These are phyloP conservation scores for Neosilurus mollespiculum DNA, from an alignment of 2,797 vertebrate genomes.

Conservation along the genomic window DNA sequence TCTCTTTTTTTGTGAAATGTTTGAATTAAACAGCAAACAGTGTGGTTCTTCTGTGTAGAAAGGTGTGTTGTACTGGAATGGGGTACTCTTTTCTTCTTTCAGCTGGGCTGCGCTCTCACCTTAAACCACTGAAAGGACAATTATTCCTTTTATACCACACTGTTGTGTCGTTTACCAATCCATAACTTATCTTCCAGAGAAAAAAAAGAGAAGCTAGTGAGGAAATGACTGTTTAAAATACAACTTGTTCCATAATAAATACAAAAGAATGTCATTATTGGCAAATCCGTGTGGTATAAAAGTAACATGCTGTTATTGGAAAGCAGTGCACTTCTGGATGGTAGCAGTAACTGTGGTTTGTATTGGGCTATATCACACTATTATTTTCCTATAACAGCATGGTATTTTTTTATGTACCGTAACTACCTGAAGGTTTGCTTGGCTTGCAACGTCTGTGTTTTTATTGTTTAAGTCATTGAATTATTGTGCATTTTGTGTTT, in stretches of 20 bases:
- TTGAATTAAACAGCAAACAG: background rate
- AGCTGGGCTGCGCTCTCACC: background rate
- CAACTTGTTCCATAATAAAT: background rate
- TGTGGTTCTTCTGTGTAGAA: background rate
- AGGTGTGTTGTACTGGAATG: slow-evolving; percentile 4
- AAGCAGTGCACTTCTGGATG: background rate
- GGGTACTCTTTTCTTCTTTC: background rate
- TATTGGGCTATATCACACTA: background rate
- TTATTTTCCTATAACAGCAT: slow-evolving; percentile 2
- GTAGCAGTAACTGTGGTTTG: background rate
- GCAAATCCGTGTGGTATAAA: background rate
- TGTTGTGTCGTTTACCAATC: background rate
- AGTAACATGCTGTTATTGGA: slow-evolving; percentile 7
- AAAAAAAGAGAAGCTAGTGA: background rate
- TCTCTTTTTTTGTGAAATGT: background rate
- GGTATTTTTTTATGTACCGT: background rate
- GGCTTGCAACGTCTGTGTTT: background rate
- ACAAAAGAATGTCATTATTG: too few relatives aligned
- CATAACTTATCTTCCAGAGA: background rate
- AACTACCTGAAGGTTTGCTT: background rate
- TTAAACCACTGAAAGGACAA: slow-evolving; percentile 32
- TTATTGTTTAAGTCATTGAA: background rate
- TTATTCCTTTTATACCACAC: slow-evolving; percentile 20
- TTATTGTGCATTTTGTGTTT: background rate
- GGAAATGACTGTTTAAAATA: background rate